Base-by-base conservation (phyloP, 2,888 invertebrate species). In the Cheilosia impressa region DNA sequence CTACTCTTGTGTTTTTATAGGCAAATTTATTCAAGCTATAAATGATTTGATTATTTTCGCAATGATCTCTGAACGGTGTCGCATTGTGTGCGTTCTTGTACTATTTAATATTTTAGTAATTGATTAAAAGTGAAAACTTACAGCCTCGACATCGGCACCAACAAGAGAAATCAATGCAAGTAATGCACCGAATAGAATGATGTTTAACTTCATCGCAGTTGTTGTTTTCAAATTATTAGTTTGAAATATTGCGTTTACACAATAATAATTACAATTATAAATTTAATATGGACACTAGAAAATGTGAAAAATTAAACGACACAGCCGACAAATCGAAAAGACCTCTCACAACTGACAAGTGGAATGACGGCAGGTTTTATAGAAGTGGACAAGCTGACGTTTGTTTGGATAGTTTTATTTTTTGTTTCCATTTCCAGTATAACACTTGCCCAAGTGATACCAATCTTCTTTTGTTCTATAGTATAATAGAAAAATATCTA, bases 321-420 rank as follows among this genome's bases (percentile, higher is more conserved):
- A 79, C 71, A 50, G 22, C 78, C 72, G 43, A 65, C 27, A 34
- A 65, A 65, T 65, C 10, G 31, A 52, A 65, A 71, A 43, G 57
- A 79, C 63, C 78, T 79, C 72, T 79, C 78, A 79, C 78, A 79
- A 79, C 78, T 79, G 78, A 79, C 78, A 72, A 52, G 10, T 65
- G 71, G 57, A 43, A 63, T 43, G 55, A 22, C n/a, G 55, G 41
- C 17, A 57, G 17, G 22, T 72, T 72, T 72, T 79, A 78, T 78
- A 77, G 45, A 3, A 22, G 13, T 7, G 22, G 7, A 13, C 13
- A 24, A 15, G n/a, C 22, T 34, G 57, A 38, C 45, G 3, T 31
- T 53, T 41, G 38, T 50, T 50, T 22, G 45, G 52, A 52, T 66
- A 53, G 22, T 7, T 24, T 24, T 6, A 13, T 65, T 38, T 10